Evolutionary conservation across 2,888 invertebrate genomes (phyloP).

Genomic region (Unio delphinus): DNA sequence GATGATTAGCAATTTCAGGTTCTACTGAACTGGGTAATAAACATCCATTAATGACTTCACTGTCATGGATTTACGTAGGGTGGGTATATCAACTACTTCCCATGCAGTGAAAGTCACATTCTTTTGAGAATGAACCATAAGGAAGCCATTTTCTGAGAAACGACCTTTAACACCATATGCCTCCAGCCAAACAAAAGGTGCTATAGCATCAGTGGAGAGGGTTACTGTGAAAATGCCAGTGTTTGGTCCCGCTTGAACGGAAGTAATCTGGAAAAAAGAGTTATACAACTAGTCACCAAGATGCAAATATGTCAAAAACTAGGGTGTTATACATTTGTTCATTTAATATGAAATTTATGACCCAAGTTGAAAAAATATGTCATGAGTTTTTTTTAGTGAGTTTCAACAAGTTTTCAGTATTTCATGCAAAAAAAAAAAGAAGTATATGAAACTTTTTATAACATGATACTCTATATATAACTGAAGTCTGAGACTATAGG

Average conservation of each 20-base stretch:
- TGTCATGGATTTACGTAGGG: conserved; percentile 31
- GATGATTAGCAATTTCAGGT: too few relatives aligned
- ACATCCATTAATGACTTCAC: conserved; percentile 53
- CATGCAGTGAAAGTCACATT: conserved; percentile 50
- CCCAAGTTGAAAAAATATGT: too few relatives aligned
- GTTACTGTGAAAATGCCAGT: conserved; percentile 39
- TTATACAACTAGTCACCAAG: not conserved
- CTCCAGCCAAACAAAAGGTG: conserved; percentile 70
- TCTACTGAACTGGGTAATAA: conserved; percentile 17
- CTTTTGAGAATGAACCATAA: conserved; percentile 61
- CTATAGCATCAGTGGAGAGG: conserved; percentile 51
- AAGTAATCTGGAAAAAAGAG: conserved; percentile 40
- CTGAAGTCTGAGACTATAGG: too few relatives aligned
- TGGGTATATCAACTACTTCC: conserved; percentile 27
- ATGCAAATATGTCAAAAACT: too few relatives aligned
- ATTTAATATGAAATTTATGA: not conserved
- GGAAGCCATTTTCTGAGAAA: conserved; percentile 85
- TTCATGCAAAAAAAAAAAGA: too few relatives aligned
- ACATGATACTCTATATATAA: too few relatives aligned
- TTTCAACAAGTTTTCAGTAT: too few relatives aligned
- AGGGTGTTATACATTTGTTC: not conserved
- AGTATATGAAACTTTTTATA: too few relatives aligned
- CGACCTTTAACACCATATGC: conserved; percentile 73
- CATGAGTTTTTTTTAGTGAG: too few relatives aligned
- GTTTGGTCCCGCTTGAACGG: conserved; percentile 27